Base-by-base conservation (phyloP, 2,113 vertebrate genomes). In the Hydropotes inermis region DNA sequence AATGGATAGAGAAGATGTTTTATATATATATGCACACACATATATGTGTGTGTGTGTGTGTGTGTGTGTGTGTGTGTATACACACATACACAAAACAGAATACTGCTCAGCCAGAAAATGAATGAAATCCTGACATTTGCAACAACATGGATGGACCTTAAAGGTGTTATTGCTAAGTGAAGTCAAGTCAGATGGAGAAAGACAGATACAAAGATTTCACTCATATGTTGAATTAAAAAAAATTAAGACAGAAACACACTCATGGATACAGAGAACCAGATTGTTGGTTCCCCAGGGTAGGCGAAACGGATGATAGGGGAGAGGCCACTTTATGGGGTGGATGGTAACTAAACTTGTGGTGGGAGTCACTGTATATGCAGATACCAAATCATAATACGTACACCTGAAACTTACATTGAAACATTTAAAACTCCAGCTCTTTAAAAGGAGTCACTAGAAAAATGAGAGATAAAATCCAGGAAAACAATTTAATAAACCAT, bases 401-500 rank as follows among this genome's bases (percentile, higher is more conserved):
- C 19, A 52, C 47, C 47, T 33, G 78, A 52, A 52, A 81, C 47
- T 50, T 81, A 52, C 3, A 33, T 33, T n/a, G 52, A 52, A 96
- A 96, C 90, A 95, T 86, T 78, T 15, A 94, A 89, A 94, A 97
- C 52, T 78, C 84, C 19, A 93, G 16, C 13, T 96, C 47, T 52
- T 52, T 78, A 61, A 92, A 76, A 94, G n/a, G 86, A 95, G 87
- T 94, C 55, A 58, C 81, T 87, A 79, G 81, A 58, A 61, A 95
- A 97, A 87, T 67, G 17, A 94, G 78, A 82, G 33, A 82, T 84
- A 97, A 94, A 82, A 52, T 43, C 45, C 87, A 33, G 33, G 36
- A 82, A 61, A 92, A 55, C 21, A 94, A 58, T 87, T 70, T 85
- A 39, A 67, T 50, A 87, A 92, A 88, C 50, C 28, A 58, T 11